These are phyloP conservation scores for Parasteatoda tepidariorum DNA, from an alignment of 1,140 invertebrate genomes.

Conservation along the genomic window DNA sequence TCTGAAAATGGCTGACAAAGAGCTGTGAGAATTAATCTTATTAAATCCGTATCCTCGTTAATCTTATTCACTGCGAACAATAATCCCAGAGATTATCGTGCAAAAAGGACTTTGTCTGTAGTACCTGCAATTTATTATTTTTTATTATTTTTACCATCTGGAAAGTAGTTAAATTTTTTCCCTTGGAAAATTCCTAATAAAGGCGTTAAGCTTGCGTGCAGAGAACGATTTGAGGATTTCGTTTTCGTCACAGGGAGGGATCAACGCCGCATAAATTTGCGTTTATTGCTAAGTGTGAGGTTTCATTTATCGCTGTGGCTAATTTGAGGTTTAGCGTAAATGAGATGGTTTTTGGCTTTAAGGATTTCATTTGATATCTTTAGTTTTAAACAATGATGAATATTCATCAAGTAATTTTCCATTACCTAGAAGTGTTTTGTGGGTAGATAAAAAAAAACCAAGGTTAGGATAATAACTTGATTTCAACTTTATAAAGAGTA, in stretches of 20 bases:
- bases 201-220: neutral
- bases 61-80: conserved; percentile 23
- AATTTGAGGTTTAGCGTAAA: neutral
- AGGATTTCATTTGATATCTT: too few species aligned
- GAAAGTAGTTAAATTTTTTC: neutral
- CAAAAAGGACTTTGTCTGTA: neutral
- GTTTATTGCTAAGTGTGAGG: neutral
- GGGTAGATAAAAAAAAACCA: too few species aligned
- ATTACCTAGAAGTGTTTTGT: too few species aligned
- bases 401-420: too few species aligned
- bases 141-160: neutral
- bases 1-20: conserved; percentile 52
- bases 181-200: neutral
- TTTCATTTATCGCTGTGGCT: neutral
- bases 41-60: conserved; percentile 26
- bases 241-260: neutral
- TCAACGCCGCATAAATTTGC: neutral
- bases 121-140: neutral
- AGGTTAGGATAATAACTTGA: too few species aligned
- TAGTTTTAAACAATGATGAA: too few species aligned
- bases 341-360: neutral
- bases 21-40: conserved; percentile 46
- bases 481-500: too few species aligned
- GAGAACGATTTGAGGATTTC: neutral
- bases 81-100: conserved; percentile 45